Evolutionary conservation across 2,888 invertebrate species (phyloP).

Genomic region (Lasioglossum lativentre): DNA sequence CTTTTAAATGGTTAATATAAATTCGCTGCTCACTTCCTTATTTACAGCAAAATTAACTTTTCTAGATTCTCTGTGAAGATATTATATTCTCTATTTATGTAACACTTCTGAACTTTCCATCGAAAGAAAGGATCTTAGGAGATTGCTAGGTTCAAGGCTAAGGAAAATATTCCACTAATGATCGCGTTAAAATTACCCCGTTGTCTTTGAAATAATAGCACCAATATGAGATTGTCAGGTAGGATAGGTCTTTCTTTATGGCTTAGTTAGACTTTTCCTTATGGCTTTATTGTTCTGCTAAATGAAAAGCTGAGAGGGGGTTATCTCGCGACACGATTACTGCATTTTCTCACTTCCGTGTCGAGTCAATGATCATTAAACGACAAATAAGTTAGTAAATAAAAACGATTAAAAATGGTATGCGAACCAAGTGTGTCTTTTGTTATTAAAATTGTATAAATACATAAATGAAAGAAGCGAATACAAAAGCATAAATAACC

Average conservation of each 20-base stretch:
- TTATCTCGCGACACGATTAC: neutral
- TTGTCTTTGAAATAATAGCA: conserved; percentile 22
- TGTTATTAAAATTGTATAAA: neutral
- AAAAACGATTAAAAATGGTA: neutral
- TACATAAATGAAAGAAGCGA: neutral
- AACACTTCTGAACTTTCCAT: conserved; percentile 1
- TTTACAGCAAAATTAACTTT: neutral
- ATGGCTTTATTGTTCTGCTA: conserved; percentile 25
- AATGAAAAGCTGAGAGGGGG: neutral
- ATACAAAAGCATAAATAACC: neutral
- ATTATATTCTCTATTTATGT: neutral
- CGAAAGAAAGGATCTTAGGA: neutral
- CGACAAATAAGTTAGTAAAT: neutral
- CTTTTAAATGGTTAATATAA: neutral
- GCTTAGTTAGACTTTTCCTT: neutral
- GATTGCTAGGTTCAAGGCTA: neutral
- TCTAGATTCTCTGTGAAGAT: neutral
- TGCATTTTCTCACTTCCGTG: neutral
- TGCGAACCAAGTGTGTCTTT: too few relatives aligned
- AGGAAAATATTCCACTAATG: neutral
- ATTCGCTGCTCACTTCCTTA: neutral
- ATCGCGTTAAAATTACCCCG: conserved; percentile 12
- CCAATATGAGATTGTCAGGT: neutral
- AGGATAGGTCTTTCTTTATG: neutral
- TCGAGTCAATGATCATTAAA: neutral